Evolutionary conservation across 1,140 invertebrate genomes (phyloP).

Genomic region (Cydia strobilella): DNA sequence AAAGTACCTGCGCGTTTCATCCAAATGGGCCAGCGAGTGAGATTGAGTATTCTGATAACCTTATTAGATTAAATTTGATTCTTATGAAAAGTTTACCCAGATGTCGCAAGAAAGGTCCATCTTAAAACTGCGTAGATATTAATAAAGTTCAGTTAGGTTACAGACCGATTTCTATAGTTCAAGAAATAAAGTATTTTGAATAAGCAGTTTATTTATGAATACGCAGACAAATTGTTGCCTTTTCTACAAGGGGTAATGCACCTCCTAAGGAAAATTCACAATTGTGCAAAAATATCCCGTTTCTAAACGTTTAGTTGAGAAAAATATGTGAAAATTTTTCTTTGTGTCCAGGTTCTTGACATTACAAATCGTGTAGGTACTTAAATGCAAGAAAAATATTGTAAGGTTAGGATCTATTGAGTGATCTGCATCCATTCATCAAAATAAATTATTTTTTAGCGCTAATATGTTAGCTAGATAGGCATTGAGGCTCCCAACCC

Average conservation of each 20-base stretch:
- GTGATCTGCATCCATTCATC: too few species aligned
- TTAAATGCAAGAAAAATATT: background rate
- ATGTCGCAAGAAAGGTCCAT: background rate
- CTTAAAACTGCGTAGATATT: background rate
- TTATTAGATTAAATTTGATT: background rate
- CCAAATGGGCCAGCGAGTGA: too few species aligned
- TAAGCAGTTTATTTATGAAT: background rate
- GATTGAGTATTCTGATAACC: background rate
- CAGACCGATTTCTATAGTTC: background rate
- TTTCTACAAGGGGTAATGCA: background rate
- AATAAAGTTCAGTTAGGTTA: background rate
- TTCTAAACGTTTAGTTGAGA: background rate
- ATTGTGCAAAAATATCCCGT: background rate
- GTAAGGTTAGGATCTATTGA: background rate
- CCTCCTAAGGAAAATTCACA: background rate
- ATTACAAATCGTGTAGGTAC: background rate
- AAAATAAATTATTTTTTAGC: too few species aligned
- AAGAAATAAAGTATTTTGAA: background rate
- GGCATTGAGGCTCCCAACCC: too few species aligned
- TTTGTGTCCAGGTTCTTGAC: constrained; percentile 1
- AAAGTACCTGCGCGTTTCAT: too few species aligned
- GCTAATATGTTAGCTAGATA: too few species aligned
- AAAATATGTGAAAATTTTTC: background rate
- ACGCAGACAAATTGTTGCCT: background rate
- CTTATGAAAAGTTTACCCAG: background rate